A percentile compares a stretch with the other conserved stretches of the same genome.
Conservation (phyloP, 2,113 vertebrate genomes). For the Catharus minimus region DNA sequence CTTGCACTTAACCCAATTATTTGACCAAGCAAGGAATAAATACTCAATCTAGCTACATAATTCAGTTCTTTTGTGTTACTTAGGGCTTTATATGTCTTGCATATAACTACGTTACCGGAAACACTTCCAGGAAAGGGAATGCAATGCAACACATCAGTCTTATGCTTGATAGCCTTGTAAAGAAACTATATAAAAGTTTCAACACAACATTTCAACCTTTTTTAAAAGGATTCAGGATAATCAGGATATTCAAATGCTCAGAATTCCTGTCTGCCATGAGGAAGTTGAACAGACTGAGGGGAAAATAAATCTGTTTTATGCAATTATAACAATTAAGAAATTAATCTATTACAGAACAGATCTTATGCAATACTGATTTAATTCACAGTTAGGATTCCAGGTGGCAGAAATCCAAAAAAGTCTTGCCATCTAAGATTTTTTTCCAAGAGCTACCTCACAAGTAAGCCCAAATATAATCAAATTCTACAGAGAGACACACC, state of each 20-base stretch:
- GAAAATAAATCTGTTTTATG: background rate
- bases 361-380: background rate
- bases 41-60: background rate
- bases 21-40: background rate
- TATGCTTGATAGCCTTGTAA: background rate
- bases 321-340: background rate
- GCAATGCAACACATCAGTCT: background rate
- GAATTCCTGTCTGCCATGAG: background rate
- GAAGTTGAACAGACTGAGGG: background rate
- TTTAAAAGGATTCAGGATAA: background rate
- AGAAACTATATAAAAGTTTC: background rate
- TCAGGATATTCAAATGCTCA: background rate
- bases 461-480: background rate
- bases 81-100: background rate
- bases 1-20: background rate
- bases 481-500: background rate
- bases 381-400: background rate
- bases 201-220: accelerated
- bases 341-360: background rate
- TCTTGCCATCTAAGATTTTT: background rate
- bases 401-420: background rate
- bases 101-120: background rate
- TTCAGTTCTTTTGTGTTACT: background rate
- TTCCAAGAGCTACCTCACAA: background rate
- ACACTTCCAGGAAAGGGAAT: background rate